Percentiles rank a stretch among this genome's conserved stretches.
Evolutionary conservation across 1,140 invertebrate genomes (phyloP).

Genomic region (Tetramorium simillimum): DNA sequence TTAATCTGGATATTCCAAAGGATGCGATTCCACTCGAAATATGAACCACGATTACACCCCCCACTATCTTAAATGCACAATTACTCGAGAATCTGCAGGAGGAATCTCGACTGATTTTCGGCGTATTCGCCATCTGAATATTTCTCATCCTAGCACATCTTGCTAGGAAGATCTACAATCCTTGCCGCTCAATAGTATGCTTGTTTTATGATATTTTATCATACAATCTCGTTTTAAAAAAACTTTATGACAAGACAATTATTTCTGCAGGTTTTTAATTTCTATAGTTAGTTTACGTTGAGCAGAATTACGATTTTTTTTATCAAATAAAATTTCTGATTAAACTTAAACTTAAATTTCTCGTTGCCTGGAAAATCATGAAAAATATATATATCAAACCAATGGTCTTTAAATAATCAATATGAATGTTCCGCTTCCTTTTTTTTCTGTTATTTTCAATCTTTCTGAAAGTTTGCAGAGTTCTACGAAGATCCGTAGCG

Average conservation of each 20-base stretch:
- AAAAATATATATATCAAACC: not conserved
- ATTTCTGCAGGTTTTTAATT: not conserved
- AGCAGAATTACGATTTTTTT: not conserved
- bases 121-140: not conserved
- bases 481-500: not conserved
- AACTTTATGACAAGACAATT: no score
- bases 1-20: not conserved
- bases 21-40: not conserved
- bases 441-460: not conserved
- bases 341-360: not conserved
- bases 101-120: slow-evolving; percentile 24
- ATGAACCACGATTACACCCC: not conserved
- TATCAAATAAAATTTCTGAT: not conserved
- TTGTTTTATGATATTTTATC: not conserved
- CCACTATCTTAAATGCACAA: slow-evolving; percentile 21
- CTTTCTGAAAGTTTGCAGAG: not conserved
- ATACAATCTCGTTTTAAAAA: not conserved
- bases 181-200: not conserved
- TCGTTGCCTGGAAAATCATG: not conserved
- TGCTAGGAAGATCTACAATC: slow-evolving; percentile 20
- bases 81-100: slow-evolving; percentile 11
- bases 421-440: not conserved
- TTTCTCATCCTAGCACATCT: not conserved
- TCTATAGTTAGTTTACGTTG: not conserved
- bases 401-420: not conserved